phyloP scores from a whole-genome alignment of 2,797 vertebrate species.

The Pangasius mekongensis region DNA sequence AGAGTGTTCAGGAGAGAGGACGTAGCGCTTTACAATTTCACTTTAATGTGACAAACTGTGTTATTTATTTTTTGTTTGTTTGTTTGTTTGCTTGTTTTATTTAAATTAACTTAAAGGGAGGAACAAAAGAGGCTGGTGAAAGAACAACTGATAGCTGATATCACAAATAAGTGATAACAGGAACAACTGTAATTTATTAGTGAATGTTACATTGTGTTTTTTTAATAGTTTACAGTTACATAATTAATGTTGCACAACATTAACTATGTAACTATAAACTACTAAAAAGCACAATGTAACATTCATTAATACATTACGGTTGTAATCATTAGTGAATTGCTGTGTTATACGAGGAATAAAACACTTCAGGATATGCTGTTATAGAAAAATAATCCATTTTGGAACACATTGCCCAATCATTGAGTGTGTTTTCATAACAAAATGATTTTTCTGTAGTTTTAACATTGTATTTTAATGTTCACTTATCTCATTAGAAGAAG shows the following conservation, averaged over 20 bases:
- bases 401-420: background rate
- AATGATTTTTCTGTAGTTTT: background rate
- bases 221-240: too few species aligned
- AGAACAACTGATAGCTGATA: too few species aligned
- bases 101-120: too few species aligned
- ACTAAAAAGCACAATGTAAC: background rate
- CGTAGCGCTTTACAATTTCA: background rate
- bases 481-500: background rate
- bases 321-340: conserved; percentile 15
- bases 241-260: too few species aligned
- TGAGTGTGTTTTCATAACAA: background rate
- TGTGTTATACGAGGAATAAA: background rate
- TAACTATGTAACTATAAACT: background rate
- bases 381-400: background rate
- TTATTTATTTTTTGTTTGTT: too few species aligned
- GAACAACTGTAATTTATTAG: too few species aligned
- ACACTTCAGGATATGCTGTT: background rate
- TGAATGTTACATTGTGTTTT: too few species aligned
- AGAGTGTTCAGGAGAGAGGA: background rate
- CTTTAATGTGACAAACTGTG: too few species aligned
- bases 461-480: background rate
- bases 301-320: background rate
- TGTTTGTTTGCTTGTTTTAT: too few species aligned
- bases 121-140: too few species aligned
- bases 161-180: too few species aligned